Percentiles rank a stretch among this genome's conserved stretches.
These are phyloP conservation scores for Nibea coibor DNA, from an alignment of 2,113 vertebrate species.

Conservation along the genomic window DNA sequence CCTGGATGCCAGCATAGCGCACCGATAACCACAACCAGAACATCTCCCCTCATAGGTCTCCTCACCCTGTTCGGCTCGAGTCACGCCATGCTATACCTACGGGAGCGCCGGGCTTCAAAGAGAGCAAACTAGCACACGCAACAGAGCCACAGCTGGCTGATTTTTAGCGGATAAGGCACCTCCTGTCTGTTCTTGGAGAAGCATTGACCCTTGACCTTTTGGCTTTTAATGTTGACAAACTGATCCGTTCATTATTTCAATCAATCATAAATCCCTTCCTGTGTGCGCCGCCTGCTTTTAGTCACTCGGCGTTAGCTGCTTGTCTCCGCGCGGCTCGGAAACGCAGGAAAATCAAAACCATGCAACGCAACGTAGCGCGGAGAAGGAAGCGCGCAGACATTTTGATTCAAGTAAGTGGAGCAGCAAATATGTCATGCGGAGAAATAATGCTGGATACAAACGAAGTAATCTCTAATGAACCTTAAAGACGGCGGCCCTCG, in stretches of 20 bases:
- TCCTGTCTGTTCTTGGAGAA: constrained; percentile 65
- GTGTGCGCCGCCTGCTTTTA: constrained; percentile 59
- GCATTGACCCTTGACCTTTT: constrained; percentile 72
- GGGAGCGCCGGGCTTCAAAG: constrained; percentile 67
- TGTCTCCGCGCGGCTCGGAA: neutral
- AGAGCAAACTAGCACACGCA: constrained; percentile 20
- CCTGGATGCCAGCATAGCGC: constrained; percentile 70
- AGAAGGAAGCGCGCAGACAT: constrained; percentile 11
- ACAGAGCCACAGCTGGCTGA: constrained; percentile 60
- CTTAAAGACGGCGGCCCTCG: constrained; percentile 4
- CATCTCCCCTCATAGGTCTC: constrained; percentile 59
- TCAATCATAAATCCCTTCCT: constrained; percentile 68
- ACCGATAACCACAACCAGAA: constrained; percentile 82
- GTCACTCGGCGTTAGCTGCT: constrained; percentile 47
- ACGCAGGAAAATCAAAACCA: constrained; percentile 56
- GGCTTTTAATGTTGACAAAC: constrained; percentile 70
- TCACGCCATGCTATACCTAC: constrained; percentile 69
- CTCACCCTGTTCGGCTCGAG: constrained; percentile 53
- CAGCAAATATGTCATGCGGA: constrained; percentile 43
- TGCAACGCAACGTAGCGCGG: constrained; percentile 16
- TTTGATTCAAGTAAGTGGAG: constrained; percentile 28
- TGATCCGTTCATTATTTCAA: constrained; percentile 76
- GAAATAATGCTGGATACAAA: constrained; percentile 34
- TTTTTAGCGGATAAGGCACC: constrained; percentile 68
- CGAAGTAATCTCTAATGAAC: constrained; percentile 18